phyloP scores from a whole-genome alignment of 2,888 invertebrate genomes.

The Halictus ligatus region DNA sequence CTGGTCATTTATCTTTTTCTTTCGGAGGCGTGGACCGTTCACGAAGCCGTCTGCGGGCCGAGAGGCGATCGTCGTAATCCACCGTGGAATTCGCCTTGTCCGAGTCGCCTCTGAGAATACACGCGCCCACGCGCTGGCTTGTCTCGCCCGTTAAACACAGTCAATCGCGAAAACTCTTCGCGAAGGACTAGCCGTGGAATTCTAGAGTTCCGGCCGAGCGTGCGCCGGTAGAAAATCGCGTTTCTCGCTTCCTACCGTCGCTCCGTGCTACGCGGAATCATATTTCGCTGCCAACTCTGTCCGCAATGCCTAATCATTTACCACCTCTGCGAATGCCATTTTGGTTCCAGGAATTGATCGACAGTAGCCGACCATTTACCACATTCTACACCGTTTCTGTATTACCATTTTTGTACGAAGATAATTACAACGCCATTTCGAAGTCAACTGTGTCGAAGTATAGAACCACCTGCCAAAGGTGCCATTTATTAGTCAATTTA shows the following conservation, averaged over 20 bases:
- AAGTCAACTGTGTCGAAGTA: no score
- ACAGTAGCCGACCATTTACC: background rate
- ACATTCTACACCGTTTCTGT: no score
- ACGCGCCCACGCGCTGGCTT: slow-evolving; percentile 55
- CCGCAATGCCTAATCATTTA: background rate
- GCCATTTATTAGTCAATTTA: no score
- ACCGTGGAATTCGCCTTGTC: slow-evolving; percentile 62
- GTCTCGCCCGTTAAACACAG: slow-evolving; percentile 53
- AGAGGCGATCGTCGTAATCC: slow-evolving; percentile 58
- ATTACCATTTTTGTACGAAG: no score
- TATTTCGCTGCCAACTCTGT: background rate
- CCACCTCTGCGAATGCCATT: background rate
- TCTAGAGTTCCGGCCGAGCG: slow-evolving; percentile 44
- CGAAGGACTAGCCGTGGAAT: slow-evolving; percentile 38
- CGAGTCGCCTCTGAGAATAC: slow-evolving; percentile 59
- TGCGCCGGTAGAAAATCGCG: background rate
- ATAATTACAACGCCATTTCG: no score
- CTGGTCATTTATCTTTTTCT: slow-evolving; percentile 58
- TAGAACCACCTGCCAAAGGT: no score
- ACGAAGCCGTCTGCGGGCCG: slow-evolving; percentile 42
- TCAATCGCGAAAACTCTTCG: slow-evolving; percentile 48
- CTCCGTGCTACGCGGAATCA: background rate
- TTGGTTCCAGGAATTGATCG: background rate
- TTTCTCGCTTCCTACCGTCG: background rate
- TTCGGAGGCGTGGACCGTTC: slow-evolving; percentile 60